Percentiles rank a stretch among this genome's conserved stretches.
Conservation (phyloP, 2,888 invertebrate genomes). For the Drosophila anceps region DNA sequence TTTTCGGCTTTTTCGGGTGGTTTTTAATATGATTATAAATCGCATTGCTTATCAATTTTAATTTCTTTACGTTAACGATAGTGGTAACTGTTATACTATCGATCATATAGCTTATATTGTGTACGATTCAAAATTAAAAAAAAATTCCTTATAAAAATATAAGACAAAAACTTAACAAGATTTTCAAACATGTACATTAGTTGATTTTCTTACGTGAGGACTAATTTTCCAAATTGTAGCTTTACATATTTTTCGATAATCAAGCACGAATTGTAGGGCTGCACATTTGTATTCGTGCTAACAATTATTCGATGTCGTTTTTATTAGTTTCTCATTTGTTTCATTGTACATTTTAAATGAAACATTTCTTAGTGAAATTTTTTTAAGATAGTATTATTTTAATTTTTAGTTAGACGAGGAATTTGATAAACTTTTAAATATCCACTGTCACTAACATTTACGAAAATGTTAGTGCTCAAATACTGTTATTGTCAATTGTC, state of each 20-base stretch:
- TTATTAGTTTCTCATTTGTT: not conserved
- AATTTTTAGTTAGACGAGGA: not conserved
- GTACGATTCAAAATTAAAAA: not conserved
- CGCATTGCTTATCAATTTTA: not conserved
- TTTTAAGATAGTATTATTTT: not conserved
- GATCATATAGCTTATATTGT: not conserved
- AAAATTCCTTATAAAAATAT: not conserved
- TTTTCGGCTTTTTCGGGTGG: not conserved
- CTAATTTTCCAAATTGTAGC: not conserved
- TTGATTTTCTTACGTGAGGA: not conserved
- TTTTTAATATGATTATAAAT: not conserved
- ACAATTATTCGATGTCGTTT: not conserved
- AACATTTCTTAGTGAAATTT: not conserved
- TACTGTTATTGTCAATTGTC: slow-evolving; percentile 28
- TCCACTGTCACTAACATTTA: slow-evolving; percentile 3
- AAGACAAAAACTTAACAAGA: not conserved
- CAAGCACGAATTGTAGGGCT: not conserved
- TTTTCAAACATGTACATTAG: no score
- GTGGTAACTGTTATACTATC: not conserved
- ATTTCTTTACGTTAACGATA: not conserved
- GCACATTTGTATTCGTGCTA: not conserved
- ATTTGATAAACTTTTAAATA: not conserved
- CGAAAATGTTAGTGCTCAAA: slow-evolving; percentile 15
- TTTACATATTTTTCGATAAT: not conserved
- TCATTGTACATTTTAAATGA: not conserved